These are phyloP conservation scores for Gymnodraco acuticeps DNA, from an alignment of 2,797 vertebrate species.

Conservation along the genomic window DNA sequence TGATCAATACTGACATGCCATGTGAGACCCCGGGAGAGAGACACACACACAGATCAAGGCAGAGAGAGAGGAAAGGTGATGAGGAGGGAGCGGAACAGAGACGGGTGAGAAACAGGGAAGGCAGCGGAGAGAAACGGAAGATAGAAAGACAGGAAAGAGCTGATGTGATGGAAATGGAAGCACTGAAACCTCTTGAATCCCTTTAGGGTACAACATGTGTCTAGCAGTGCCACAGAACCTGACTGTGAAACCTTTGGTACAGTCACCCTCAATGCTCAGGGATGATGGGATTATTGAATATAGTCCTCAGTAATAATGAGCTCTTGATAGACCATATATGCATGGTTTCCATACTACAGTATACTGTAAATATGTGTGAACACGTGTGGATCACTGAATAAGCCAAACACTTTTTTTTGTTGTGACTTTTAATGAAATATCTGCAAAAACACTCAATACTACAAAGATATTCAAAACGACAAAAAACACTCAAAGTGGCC, in stretches of 20 bases:
- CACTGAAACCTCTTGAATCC: neutral
- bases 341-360: too few species aligned
- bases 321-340: too few species aligned
- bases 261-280: neutral
- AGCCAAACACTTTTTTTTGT: too few species aligned
- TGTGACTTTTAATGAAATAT: too few species aligned
- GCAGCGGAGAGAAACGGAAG: neutral
- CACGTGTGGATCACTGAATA: too few species aligned
- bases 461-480: too few species aligned
- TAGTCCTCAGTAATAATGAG: too few species aligned
- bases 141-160: neutral
- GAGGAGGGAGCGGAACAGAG: neutral
- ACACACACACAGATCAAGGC: neutral
- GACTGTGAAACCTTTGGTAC: neutral
- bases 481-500: too few species aligned
- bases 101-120: constrained; percentile 6
- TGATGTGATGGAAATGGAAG: neutral
- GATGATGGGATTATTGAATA: neutral
- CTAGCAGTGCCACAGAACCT: neutral
- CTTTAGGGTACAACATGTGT: neutral
- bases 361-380: too few species aligned
- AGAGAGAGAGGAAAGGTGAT: neutral
- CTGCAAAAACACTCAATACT: too few species aligned
- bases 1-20: constrained; percentile 49
- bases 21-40: constrained; percentile 1